phyloP scores from a whole-genome alignment of 1,140 invertebrate genomes.

The Drosophila pandora region DNA sequence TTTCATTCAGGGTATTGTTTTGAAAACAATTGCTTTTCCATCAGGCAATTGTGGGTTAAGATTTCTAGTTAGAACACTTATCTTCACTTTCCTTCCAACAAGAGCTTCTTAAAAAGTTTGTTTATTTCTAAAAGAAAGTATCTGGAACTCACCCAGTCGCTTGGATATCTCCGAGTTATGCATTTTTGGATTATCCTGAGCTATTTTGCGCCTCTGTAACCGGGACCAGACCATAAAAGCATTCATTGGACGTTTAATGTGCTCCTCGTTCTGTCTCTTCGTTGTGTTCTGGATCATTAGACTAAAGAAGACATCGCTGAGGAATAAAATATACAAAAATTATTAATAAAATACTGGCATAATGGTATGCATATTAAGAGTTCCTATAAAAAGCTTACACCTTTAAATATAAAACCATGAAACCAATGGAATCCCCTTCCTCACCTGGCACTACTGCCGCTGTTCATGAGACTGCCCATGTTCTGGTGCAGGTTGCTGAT shows the following conservation, averaged over 20 bases:
- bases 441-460: conserved; percentile 81
- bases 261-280: conserved; percentile 84
- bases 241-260: conserved; percentile 91
- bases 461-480: conserved; percentile 83
- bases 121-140: not conserved
- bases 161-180: conserved; percentile 99
- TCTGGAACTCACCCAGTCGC: conserved; percentile 89
- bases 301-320: conserved; percentile 81
- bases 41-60: conserved; percentile 6
- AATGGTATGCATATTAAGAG: no score
- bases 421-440: not conserved
- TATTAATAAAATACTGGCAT: not conserved
- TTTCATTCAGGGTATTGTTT: no score
- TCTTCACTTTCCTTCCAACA: not conserved
- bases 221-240: conserved; percentile 94
- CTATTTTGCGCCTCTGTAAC: conserved; percentile 94
- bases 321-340: not conserved
- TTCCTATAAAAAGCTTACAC: not conserved
- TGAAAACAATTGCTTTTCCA: conserved; percentile 2
- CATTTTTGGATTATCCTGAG: conserved; percentile 99
- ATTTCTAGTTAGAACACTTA: not conserved
- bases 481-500: conserved; percentile 83
- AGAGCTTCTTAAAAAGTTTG: not conserved
- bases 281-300: conserved; percentile 83
- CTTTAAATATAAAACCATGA: no score